A percentile compares a stretch with the other conserved stretches of the same genome.
Conservation (phyloP, 2,797 vertebrate genomes). For the Ambastaia sidthimunki region DNA sequence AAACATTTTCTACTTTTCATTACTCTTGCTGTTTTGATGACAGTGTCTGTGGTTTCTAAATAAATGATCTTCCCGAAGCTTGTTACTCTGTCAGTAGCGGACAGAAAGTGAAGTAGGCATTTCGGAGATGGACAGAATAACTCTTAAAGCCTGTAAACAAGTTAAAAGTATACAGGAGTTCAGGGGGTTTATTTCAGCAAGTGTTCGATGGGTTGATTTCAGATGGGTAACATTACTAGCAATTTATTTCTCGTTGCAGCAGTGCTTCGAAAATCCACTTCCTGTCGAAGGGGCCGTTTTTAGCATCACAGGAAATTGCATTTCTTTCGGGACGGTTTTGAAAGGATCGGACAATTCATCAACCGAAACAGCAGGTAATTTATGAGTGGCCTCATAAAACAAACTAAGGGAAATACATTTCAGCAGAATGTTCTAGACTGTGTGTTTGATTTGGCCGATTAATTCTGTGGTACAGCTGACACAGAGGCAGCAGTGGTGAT, state of each 20-base stretch:
- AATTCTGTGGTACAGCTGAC: constrained; percentile 27
- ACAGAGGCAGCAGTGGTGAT: constrained; percentile 62
- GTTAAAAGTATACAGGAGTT: constrained; percentile 23
- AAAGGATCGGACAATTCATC: constrained; percentile 68
- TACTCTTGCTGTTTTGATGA: constrained; percentile 48
- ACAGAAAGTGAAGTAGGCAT: constrained; percentile 12
- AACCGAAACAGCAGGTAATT: constrained; percentile 68
- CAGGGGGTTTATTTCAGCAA: not conserved
- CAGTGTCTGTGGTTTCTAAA: constrained; percentile 17
- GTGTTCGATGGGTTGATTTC: constrained; percentile 10
- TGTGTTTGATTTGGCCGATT: constrained; percentile 21
- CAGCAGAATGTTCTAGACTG: not conserved
- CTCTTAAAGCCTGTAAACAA: constrained; percentile 16
- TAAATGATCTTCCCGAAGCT: constrained; percentile 19
- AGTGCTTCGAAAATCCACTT: constrained; percentile 58
- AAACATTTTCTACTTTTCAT: constrained; percentile 44
- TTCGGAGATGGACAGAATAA: constrained; percentile 17
- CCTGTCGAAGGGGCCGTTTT: constrained; percentile 52
- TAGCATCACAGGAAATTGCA: constrained; percentile 66
- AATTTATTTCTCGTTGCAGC: constrained; percentile 48
- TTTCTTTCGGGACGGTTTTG: constrained; percentile 70
- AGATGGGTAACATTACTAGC: constrained; percentile 3
- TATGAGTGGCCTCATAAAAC: constrained; percentile 19
- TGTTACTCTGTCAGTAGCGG: constrained; percentile 33
- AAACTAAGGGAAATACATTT: constrained; percentile 19